A percentile compares a stretch with the other conserved stretches of the same genome.
Conservation (phyloP, 2,797 vertebrate species). For the Meda fulgida region DNA sequence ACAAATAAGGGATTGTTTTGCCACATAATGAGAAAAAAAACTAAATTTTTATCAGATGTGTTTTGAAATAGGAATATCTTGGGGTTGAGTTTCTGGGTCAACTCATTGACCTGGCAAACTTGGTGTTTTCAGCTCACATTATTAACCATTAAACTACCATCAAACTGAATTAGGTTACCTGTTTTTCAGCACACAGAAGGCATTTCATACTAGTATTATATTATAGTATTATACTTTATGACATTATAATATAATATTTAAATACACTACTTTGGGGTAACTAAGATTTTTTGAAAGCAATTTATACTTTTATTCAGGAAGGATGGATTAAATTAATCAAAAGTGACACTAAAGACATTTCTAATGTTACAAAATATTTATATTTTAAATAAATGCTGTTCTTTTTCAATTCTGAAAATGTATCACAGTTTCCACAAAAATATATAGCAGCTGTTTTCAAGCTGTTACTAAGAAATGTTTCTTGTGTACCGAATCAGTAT, state of each 20-base stretch:
- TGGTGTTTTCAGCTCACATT: not conserved
- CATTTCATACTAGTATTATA: not conserved
- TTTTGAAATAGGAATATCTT: not conserved
- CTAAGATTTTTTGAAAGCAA: no score
- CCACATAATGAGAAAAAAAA: not conserved
- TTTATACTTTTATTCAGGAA: no score
- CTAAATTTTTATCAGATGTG: not conserved
- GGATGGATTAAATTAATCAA: not conserved
- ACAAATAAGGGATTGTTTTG: not conserved
- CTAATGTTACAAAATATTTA: not conserved
- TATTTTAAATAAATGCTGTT: not conserved
- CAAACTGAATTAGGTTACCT: not conserved
- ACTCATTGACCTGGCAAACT: constrained; percentile 9
- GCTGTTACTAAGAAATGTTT: not conserved
- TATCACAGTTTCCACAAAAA: not conserved
- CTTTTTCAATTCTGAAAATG: not conserved
- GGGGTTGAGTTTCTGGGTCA: not conserved
- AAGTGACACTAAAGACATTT: not conserved
- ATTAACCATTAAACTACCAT: not conserved
- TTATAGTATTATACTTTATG: not conserved
- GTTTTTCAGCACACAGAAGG: not conserved
- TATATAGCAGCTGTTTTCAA: not conserved
- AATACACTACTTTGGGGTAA: not conserved
- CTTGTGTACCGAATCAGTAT: not conserved
- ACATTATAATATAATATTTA: not conserved